Evolutionary conservation across 2,797 vertebrate species (phyloP).

Genomic region (Natrix natrix): DNA sequence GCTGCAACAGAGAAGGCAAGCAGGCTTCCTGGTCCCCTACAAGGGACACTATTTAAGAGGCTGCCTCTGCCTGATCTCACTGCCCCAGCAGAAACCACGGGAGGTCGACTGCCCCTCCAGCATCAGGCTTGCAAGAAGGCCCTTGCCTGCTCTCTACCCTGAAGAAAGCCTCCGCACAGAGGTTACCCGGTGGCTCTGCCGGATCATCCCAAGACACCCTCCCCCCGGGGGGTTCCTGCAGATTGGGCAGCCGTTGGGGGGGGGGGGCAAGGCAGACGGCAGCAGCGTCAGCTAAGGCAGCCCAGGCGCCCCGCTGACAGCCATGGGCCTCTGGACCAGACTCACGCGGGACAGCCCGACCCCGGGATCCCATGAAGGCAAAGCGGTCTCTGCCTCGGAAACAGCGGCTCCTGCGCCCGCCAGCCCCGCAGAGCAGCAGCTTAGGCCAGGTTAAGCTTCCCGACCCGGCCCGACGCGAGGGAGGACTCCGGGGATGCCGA

Average conservation of each 20-base stretch:
- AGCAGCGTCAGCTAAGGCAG: background rate
- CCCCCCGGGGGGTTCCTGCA: too few relatives aligned
- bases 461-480: too few relatives aligned
- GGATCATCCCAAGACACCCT: background rate
- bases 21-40: background rate
- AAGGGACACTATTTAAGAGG: background rate
- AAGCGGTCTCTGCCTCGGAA: background rate
- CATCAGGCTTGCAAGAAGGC: background rate
- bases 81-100: background rate
- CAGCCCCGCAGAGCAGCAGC: background rate
- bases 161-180: background rate
- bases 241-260: background rate
- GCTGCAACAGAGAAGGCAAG: background rate
- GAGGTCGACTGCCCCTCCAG: background rate
- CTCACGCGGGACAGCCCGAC: background rate
- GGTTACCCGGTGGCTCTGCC: background rate
- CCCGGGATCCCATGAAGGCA: too few relatives aligned
- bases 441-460: too few relatives aligned
- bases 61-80: background rate
- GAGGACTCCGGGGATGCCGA: too few relatives aligned
- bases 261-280: too few relatives aligned
- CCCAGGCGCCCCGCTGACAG: background rate
- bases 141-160: background rate
- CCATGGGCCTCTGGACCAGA: background rate
- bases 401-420: background rate